Conservation (phyloP, 1,140 invertebrate species). For the Helicorthomorpha holstii region DNA sequence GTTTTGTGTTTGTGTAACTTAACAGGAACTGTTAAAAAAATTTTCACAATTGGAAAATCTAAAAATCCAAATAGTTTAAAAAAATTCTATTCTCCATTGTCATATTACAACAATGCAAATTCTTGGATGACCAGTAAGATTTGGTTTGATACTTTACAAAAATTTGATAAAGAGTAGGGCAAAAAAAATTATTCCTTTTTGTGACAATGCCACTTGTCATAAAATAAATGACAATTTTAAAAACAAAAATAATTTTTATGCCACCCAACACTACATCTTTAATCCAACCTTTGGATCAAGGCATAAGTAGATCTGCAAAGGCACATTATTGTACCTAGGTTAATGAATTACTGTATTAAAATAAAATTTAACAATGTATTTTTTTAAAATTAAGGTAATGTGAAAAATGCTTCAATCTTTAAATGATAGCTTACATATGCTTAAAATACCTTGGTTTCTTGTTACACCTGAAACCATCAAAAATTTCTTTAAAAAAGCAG, state of each 20-base stretch:
- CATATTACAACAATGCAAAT: slow-evolving; percentile 12
- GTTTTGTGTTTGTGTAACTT: slow-evolving; percentile 9
- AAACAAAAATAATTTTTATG: slow-evolving; percentile 11
- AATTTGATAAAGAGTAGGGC: slow-evolving; percentile 10
- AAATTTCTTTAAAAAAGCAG: neutral
- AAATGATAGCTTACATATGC: neutral
- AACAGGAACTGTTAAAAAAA: slow-evolving; percentile 11
- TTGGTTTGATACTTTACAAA: slow-evolving; percentile 12
- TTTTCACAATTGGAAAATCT: slow-evolving; percentile 14
- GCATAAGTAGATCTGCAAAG: slow-evolving; percentile 11
- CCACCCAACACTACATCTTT: slow-evolving; percentile 12
- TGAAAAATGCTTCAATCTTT: neutral
- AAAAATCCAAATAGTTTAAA: slow-evolving; percentile 14
- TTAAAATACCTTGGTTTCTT: neutral
- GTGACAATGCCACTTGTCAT: slow-evolving; percentile 6
- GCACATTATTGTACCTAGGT: neutral
- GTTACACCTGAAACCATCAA: neutral
- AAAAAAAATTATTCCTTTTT: slow-evolving; percentile 11
- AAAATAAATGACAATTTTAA: neutral
- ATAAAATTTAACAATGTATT: no score
- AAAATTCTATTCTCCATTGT: slow-evolving; percentile 9
- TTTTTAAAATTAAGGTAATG: neutral
- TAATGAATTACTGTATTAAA: neutral
- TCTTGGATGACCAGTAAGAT: slow-evolving; percentile 16
- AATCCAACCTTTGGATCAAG: slow-evolving; percentile 14